Conservation (phyloP, 2,797 vertebrate species). For the Ispidina picta region DNA sequence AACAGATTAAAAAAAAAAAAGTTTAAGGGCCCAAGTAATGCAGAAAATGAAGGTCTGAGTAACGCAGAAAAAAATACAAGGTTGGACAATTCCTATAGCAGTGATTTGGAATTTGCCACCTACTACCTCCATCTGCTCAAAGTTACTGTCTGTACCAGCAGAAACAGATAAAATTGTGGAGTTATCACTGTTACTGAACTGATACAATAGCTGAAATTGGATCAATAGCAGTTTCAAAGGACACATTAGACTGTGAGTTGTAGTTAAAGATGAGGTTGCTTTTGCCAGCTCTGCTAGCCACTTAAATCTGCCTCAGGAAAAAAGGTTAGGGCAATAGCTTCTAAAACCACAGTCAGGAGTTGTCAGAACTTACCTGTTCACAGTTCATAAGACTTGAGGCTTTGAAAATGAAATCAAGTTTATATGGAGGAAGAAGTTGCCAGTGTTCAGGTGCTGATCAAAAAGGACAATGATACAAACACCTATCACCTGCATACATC, state of each 20-base stretch:
- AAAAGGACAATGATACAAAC: neutral
- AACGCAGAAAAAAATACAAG: neutral
- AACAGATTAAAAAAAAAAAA: neutral
- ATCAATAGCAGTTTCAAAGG: neutral
- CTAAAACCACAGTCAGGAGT: neutral
- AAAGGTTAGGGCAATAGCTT: neutral
- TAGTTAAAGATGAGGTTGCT: neutral
- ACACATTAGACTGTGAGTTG: neutral
- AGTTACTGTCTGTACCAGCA: neutral
- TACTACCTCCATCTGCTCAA: conserved; percentile 10
- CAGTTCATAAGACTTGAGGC: neutral
- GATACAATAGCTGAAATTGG: neutral
- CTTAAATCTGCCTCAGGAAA: neutral
- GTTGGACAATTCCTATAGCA: neutral
- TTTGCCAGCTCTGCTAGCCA: neutral
- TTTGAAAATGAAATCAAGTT: neutral
- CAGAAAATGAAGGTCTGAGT: neutral
- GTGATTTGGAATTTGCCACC: neutral
- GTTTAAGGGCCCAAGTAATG: neutral
- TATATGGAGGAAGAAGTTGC: neutral
- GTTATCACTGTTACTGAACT: neutral
- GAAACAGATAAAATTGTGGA: neutral
- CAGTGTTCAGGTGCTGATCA: neutral
- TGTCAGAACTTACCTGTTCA: neutral
- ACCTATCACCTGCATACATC: neutral